These are phyloP conservation scores for Notarius quadriscutis DNA, from an alignment of 2,113 vertebrate genomes.

Conservation along the genomic window DNA sequence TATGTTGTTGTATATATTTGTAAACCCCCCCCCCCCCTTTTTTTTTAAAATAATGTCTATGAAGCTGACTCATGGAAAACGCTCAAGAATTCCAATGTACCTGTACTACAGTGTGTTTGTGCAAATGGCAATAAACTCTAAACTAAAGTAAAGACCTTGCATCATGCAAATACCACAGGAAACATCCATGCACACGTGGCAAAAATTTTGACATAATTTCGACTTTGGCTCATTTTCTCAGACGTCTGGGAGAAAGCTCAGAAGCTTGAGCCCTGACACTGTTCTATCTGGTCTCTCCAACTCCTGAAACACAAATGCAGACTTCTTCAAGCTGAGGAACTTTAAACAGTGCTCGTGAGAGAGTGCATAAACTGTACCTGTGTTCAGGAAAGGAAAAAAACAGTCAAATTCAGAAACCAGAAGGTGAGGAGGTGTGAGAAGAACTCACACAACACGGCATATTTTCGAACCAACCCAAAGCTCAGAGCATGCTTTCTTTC, in stretches of 20 bases:
- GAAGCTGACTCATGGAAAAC: too few relatives aligned
- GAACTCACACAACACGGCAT: constrained; percentile 1
- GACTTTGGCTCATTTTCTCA: background rate
- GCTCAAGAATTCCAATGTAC: too few relatives aligned
- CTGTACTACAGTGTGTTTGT: too few relatives aligned
- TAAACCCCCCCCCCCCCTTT: too few relatives aligned
- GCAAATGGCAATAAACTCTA: too few relatives aligned
- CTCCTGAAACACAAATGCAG: constrained; percentile 12
- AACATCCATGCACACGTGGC: background rate
- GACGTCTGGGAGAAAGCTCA: constrained; percentile 20
- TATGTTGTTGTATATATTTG: too few relatives aligned
- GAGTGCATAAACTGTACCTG: constrained; percentile 40
- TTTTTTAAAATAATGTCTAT: too few relatives aligned
- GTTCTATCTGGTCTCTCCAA: background rate
- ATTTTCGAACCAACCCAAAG: constrained; percentile 36
- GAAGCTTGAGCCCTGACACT: constrained; percentile 43
- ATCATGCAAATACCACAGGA: background rate
- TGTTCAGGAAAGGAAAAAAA: constrained; percentile 17
- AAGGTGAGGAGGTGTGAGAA: constrained; percentile 25
- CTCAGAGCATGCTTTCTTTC: background rate
- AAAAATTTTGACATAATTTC: background rate
- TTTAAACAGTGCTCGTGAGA: background rate
- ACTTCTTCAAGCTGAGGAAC: background rate
- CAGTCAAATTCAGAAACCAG: background rate
- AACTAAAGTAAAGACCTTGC: background rate